phyloP scores from a whole-genome alignment of 2,888 invertebrate species.

The Peribatodes rhomboidaria region DNA sequence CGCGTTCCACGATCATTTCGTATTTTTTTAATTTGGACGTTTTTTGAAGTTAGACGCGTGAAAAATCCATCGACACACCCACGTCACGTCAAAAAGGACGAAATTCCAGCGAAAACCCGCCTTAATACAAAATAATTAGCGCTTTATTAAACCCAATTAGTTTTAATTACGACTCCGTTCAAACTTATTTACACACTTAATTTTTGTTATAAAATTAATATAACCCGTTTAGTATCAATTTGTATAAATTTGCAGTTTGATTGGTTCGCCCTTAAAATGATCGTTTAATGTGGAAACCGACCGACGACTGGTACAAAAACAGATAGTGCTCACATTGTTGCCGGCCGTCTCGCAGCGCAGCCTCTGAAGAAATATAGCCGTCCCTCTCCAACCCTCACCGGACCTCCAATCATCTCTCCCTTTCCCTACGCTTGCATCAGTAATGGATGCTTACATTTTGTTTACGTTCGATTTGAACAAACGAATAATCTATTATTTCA shows the following conservation, averaged over 20 bases:
- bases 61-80: constrained; percentile 59
- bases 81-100: constrained; percentile 70
- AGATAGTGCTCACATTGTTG: constrained; percentile 67
- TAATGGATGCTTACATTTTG: constrained; percentile 85
- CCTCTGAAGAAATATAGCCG: constrained; percentile 53
- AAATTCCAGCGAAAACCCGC: constrained; percentile 75
- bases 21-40: constrained; percentile 7
- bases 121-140: constrained; percentile 83
- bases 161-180: constrained; percentile 83
- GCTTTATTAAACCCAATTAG: constrained; percentile 84
- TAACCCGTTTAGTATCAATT: constrained; percentile 87
- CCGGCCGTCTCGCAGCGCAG: constrained; percentile 40
- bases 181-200: constrained; percentile 87
- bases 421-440: constrained; percentile 68
- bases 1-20: constrained; percentile 33
- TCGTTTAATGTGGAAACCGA: constrained; percentile 84
- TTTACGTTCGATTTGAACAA: constrained; percentile 86
- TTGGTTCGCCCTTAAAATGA: constrained; percentile 85
- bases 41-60: constrained; percentile 29
- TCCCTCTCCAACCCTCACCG: constrained; percentile 60
- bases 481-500: constrained; percentile 87
- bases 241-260: constrained; percentile 86
- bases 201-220: constrained; percentile 87
- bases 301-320: constrained; percentile 83
- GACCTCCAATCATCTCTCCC: constrained; percentile 51